These are phyloP conservation scores for Oxyscelio sp. DNA, from an alignment of 2,888 invertebrate species.

Conservation along the genomic window DNA sequence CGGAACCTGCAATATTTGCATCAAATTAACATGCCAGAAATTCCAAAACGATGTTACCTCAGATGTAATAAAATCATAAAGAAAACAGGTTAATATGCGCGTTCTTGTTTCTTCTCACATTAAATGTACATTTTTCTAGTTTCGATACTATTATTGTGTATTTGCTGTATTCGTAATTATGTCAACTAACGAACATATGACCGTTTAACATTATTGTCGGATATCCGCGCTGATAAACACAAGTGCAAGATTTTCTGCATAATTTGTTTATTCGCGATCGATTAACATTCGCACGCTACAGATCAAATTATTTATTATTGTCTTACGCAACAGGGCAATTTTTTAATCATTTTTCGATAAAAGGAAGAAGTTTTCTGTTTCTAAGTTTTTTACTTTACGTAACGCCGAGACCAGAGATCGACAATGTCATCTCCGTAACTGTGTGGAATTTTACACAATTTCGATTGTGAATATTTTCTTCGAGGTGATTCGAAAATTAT, in stretches of 20 bases:
- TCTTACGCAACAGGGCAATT: conserved; percentile 36
- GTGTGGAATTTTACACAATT: conserved; percentile 50
- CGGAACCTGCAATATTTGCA: conserved; percentile 26
- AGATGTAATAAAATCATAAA: conserved; percentile 38
- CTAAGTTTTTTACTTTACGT: conserved; percentile 44
- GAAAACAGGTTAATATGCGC: conserved; percentile 40
- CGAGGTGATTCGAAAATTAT: no score
- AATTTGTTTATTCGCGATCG: conserved; percentile 50
- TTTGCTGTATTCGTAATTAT: conserved; percentile 16
- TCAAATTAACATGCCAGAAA: conserved; percentile 45
- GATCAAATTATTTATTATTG: conserved; percentile 53
- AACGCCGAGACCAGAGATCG: conserved; percentile 34
- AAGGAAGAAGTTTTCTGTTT: conserved; percentile 36
- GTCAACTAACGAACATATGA: conserved; percentile 38
- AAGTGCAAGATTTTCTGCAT: conserved; percentile 33
- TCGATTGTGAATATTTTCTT: not conserved
- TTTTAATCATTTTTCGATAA: conserved; percentile 29
- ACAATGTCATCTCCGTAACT: conserved; percentile 12
- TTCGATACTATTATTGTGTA: conserved; percentile 9
- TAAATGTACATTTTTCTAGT: conserved; percentile 24
- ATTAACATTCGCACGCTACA: conserved; percentile 36
- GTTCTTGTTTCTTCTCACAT: conserved; percentile 21
- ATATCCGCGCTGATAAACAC: conserved; percentile 28
- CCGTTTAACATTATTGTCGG: conserved; percentile 9
- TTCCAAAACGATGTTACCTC: conserved; percentile 45